Evolutionary conservation across 2,113 vertebrate species (phyloP).

Genomic region (Seriola rivoliana): DNA sequence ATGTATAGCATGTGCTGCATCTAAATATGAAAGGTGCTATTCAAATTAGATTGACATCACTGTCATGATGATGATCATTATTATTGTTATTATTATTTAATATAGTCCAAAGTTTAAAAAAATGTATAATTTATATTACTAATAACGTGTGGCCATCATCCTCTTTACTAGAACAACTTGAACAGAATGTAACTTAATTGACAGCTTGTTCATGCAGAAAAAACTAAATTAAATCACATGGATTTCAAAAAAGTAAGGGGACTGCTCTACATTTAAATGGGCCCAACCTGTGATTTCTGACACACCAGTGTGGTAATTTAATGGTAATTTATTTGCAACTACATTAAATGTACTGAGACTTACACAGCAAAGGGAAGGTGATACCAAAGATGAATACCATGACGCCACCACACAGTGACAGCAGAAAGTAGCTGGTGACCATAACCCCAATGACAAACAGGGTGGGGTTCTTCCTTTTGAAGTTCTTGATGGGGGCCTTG

Average conservation of each 20-base stretch:
- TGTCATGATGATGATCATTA: too few species aligned
- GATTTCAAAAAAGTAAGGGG: background rate
- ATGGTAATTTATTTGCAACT: background rate
- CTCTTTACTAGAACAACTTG: too few species aligned
- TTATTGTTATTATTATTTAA: too few species aligned
- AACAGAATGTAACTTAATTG: too few species aligned
- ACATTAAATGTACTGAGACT: slow-evolving; percentile 73
- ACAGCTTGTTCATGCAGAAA: background rate
- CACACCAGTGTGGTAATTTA: background rate
- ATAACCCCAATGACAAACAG: slow-evolving; percentile 90
- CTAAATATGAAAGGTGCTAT: too few species aligned
- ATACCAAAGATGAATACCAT: slow-evolving; percentile 98
- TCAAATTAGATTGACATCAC: too few species aligned
- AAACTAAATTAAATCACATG: background rate
- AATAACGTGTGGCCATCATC: too few species aligned
- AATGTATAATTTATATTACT: too few species aligned
- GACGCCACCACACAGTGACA: slow-evolving; percentile 94
- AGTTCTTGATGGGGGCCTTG: slow-evolving; percentile 90
- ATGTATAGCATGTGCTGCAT: too few species aligned
- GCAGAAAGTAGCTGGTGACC: slow-evolving; percentile 93
- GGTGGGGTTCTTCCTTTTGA: slow-evolving; percentile 94
- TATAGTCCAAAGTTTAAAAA: too few species aligned
- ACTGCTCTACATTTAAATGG: background rate
- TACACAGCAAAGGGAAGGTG: slow-evolving; percentile 93
- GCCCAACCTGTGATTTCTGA: background rate